Base-by-base conservation (phyloP, 2,797 vertebrate genomes). In the Atherinosoma microstoma region DNA sequence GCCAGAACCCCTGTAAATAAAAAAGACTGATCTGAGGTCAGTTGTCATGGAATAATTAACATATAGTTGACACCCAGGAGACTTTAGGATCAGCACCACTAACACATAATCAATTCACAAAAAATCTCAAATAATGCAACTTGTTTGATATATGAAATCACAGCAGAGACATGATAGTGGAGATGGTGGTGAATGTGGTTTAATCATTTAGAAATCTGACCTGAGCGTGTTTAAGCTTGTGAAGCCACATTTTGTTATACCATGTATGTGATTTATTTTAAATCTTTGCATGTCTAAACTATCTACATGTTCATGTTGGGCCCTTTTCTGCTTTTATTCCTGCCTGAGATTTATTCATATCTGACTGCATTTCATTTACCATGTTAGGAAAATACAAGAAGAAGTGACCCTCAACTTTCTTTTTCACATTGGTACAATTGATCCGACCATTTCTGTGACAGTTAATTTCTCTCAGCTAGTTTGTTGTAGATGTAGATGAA, bases 381-480 rank as follows among this genome's bases (percentile, higher is more conserved):
- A 42, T n/a, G 6, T 64, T 12, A 40, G 4, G 45, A 34, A 70
- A 65, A n/a, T 10, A 54, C 15, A 45, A 51, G 47, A 60, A 12
- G 57, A 69, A 54, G 22, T 20, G 1, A 60, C 65, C 56, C 58
- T 69, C 12, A 63, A 20, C 42, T 18, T 64, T 59, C 12, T 9
- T n/a, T n/a, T n/a, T 20, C 7, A 58, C 45, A 22, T 36, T 32
- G 36, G 51, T 32, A 11, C 42, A 40, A 68, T 10, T 29, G 13
- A 24, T 59, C 54, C 22, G 62, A 70, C 38, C 32, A 38, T 34
- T 29, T 11, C 34, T 1, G 1, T 32, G 15, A 73, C 32, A 60
- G 35, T 15, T 12, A 2, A 13, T 73, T 64, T 59, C 8, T 62
- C 30, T 18, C 0, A 56, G 3, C 56, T 42, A n/a, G 10, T 54